phyloP scores from a whole-genome alignment of 2,113 vertebrate species.

The Gasterosteus aculeatus region DNA sequence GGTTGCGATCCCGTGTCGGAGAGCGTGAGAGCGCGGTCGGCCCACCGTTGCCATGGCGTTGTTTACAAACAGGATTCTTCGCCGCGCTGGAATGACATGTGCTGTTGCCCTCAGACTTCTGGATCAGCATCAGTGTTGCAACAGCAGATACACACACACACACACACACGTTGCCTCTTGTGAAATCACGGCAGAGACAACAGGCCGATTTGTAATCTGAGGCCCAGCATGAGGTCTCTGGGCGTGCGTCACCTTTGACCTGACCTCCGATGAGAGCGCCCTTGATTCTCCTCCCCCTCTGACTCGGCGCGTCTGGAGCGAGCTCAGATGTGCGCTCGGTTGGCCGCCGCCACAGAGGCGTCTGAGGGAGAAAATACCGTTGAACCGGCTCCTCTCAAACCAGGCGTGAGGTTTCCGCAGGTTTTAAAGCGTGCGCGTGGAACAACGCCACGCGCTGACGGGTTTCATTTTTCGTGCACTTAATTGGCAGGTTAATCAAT shows the following conservation, averaged over 20 bases:
- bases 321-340: not conserved
- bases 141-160: slow-evolving; percentile 21
- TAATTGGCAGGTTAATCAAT: not conserved
- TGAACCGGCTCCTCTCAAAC: not conserved
- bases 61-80: slow-evolving; percentile 81
- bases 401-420: not conserved
- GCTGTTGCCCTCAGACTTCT: slow-evolving; percentile 69
- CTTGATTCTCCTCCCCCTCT: slow-evolving; percentile 19
- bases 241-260: slow-evolving; percentile 53
- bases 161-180: slow-evolving; percentile 54
- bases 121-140: slow-evolving; percentile 68
- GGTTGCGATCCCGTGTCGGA: slow-evolving; percentile 36
- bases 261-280: slow-evolving; percentile 44
- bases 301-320: not conserved
- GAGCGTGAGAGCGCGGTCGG: slow-evolving; percentile 53
- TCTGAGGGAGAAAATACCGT: not conserved
- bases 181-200: slow-evolving; percentile 66
- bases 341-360: not conserved
- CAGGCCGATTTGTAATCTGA: slow-evolving; percentile 65
- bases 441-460: not conserved
- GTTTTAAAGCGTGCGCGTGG: not conserved
- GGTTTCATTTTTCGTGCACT: not conserved
- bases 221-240: slow-evolving; percentile 43
- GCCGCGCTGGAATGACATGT: slow-evolving; percentile 67
- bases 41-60: slow-evolving; percentile 76